Base-by-base conservation (phyloP, 1,140 invertebrate species). In the Brachionus asplanchnoidis region DNA sequence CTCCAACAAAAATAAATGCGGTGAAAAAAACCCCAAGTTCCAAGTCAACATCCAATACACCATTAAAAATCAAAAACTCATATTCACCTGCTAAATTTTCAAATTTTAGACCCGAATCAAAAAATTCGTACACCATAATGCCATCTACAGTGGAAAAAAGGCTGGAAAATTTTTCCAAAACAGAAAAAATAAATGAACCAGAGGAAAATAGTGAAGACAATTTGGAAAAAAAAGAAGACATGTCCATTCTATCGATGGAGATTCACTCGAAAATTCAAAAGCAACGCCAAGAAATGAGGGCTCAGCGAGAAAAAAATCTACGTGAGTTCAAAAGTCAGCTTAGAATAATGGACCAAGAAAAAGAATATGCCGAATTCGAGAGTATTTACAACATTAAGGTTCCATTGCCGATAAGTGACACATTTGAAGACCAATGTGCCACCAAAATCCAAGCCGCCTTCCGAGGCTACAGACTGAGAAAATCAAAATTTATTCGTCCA, bases 191-290 rank as follows among this genome's bases (percentile, higher is more conserved):
- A 44, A 56, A 50, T 80, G 40, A 50, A 12, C 46, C 23, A 36
- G 26, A 40, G 50, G 53, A 36, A 60, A 46, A 28, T 1, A 14
- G 20, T 28, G 53, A 68, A 7, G 28, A 44, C 3, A 17, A 56
- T 20, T 26, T n/a, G 2, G 36, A 82, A 2, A 82, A 82, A 82
- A 82, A 82, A 65, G 53, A 82, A 65, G 79, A 82, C 26, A 11
- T 50, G 14, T 77, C 73, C 17, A 77, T 77, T 50, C 11, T 77
- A 26, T 77, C 73, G 0, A 77, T 77, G 73, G 73, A 77, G 50
- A 77, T 77, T 14, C 73, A 77, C 12, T 50, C 73, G 6, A 68
- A 82, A n/a, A 65, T 82, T 36, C 79, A 82, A 82, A 82, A 68
- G 36, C 79, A 82, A 40, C 50, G 79, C 11, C 32, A 82, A 65